phyloP scores from a whole-genome alignment of 2,888 invertebrate species.

The Acrobasis suavella region DNA sequence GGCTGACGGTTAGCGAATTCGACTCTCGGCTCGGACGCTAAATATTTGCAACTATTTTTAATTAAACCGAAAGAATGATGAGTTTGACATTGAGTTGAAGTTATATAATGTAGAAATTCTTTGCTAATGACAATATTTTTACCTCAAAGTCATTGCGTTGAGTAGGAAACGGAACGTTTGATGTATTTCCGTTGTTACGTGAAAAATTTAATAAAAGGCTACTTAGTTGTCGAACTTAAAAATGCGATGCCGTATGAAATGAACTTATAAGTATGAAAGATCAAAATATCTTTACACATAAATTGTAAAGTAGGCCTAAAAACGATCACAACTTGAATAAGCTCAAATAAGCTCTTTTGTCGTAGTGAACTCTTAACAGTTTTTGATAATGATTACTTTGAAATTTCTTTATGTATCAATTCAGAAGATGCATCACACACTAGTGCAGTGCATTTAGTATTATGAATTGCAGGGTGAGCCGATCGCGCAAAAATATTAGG shows the following conservation, averaged over 20 bases:
- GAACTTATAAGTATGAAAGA: too few relatives aligned
- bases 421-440: too few relatives aligned
- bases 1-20: background rate
- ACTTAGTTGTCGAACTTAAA: background rate
- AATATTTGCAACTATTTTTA: background rate
- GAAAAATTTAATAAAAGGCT: background rate
- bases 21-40: background rate
- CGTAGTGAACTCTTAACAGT: too few relatives aligned
- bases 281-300: too few relatives aligned
- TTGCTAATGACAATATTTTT: background rate
- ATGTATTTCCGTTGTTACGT: background rate
- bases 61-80: background rate
- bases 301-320: too few relatives aligned
- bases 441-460: too few relatives aligned
- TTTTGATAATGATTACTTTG: too few relatives aligned
- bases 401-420: too few relatives aligned
- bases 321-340: too few relatives aligned
- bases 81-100: background rate
- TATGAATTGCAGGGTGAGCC: too few relatives aligned
- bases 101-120: background rate
- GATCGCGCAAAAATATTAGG: too few relatives aligned
- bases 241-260: background rate
- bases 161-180: background rate
- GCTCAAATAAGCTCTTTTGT: too few relatives aligned
- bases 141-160: background rate